A percentile compares a stretch with the other conserved stretches of the same genome.
phyloP scores from a whole-genome alignment of 2,888 invertebrate species.

The Drosophila monieri region DNA sequence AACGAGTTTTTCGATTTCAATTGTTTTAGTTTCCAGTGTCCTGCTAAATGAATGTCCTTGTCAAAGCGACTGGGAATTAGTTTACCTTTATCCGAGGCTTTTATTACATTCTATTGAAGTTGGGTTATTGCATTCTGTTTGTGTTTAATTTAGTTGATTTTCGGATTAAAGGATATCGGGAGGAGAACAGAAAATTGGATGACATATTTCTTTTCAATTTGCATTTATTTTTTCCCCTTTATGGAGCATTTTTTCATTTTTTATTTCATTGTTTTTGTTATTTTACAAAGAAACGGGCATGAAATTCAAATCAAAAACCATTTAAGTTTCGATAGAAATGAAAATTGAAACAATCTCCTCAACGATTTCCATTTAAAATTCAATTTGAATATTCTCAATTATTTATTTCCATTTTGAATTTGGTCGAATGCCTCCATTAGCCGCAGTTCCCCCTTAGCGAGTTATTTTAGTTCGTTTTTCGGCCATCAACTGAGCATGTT shows the following conservation, averaged over 20 bases:
- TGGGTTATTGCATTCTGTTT: neutral
- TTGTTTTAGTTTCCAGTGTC: slow-evolving; percentile 14
- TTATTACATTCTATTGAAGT: slow-evolving; percentile 7
- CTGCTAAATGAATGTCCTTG: slow-evolving; percentile 23
- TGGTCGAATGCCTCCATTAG: slow-evolving; percentile 1
- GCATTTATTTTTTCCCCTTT: neutral
- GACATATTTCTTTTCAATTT: neutral
- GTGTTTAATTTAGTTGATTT: slow-evolving; percentile 2
- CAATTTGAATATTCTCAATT: slow-evolving; percentile 21
- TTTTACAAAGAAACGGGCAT: neutral
- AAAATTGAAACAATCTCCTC: neutral
- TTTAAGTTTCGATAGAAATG: neutral
- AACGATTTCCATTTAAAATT: slow-evolving; percentile 21
- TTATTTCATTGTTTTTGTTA: neutral
- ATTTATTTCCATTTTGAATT: slow-evolving; percentile 25
- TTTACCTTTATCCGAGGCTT: slow-evolving; percentile 6
- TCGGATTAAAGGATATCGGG: neutral
- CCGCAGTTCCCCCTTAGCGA: neutral
- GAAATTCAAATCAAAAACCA: slow-evolving; percentile 4
- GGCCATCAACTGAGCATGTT: slow-evolving; percentile 23
- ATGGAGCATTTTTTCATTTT: neutral
- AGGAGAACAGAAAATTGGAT: neutral
- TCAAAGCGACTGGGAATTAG: slow-evolving; percentile 33
- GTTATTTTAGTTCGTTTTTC: slow-evolving; percentile 13
- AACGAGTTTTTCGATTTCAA: slow-evolving; percentile 38